phyloP scores from a whole-genome alignment of 2,888 invertebrate species.

The Brachycybe producta region DNA sequence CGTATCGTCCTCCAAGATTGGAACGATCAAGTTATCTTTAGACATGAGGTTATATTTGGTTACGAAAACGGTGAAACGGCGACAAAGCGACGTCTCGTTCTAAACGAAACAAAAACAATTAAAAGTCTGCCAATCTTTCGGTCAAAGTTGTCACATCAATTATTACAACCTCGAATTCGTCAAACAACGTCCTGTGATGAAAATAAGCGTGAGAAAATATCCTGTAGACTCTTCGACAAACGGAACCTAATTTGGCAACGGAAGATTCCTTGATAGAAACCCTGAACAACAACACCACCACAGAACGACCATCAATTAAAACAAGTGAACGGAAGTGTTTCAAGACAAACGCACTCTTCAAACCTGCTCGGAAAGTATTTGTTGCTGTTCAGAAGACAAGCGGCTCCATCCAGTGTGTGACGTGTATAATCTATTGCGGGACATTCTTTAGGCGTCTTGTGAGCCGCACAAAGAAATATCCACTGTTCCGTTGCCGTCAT shows the following conservation, averaged over 20 bases:
- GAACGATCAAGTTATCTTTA: slow-evolving; percentile 94
- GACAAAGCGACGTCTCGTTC: slow-evolving; percentile 86
- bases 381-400: slow-evolving; percentile 95
- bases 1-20: slow-evolving; percentile 67
- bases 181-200: slow-evolving; percentile 92
- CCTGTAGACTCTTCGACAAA: slow-evolving; percentile 94
- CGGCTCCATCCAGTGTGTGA: slow-evolving; percentile 96
- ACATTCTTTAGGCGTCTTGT: slow-evolving; percentile 99
- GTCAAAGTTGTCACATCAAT: not conserved
- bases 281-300: slow-evolving; percentile 39
- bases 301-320: not conserved
- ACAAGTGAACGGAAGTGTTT: not conserved
- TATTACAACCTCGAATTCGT: slow-evolving; percentile 71
- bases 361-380: slow-evolving; percentile 99
- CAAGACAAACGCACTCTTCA: too few relatives aligned
- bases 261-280: slow-evolving; percentile 98
- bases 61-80: slow-evolving; percentile 90
- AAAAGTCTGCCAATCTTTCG: slow-evolving; percentile 1
- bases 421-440: slow-evolving; percentile 98
- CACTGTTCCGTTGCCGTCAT: slow-evolving; percentile 99
- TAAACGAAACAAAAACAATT: slow-evolving; percentile 29
- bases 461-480: slow-evolving; percentile 99
- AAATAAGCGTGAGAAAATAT: slow-evolving; percentile 99
- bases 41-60: slow-evolving; percentile 98
- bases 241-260: slow-evolving; percentile 94